Evolutionary conservation across 1,140 invertebrate species (phyloP).

Genomic region (Macrocentrus cingulum): DNA sequence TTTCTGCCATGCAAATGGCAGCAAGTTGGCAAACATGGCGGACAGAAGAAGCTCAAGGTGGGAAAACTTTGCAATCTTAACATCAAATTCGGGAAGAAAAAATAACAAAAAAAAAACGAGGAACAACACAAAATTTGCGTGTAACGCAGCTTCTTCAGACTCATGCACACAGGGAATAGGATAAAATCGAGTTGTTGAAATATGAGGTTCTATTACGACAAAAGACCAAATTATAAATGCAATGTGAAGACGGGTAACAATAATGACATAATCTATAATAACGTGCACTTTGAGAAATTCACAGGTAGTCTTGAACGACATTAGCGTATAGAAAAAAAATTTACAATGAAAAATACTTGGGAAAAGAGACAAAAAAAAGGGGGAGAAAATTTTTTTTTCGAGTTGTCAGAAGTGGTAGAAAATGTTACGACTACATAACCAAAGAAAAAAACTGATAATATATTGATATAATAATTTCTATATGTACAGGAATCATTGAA

Average conservation of each 20-base stretch:
- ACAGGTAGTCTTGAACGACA: slow-evolving; percentile 24
- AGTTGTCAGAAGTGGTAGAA: background rate
- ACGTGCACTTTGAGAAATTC: slow-evolving; percentile 23
- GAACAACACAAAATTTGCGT: slow-evolving; percentile 30
- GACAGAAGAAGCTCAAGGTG: slow-evolving; percentile 22
- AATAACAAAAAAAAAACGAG: slow-evolving; percentile 20
- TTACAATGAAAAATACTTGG: background rate
- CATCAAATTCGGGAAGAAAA: too few relatives aligned
- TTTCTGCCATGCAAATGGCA: slow-evolving; percentile 24
- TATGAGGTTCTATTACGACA: too few relatives aligned
- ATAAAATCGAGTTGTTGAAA: background rate
- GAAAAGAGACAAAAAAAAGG: background rate
- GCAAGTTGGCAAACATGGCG: slow-evolving; percentile 10
- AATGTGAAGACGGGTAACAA: background rate
- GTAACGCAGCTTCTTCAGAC: slow-evolving; percentile 60
- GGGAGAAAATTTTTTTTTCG: background rate
- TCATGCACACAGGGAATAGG: slow-evolving; percentile 40
- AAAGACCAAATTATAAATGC: too few relatives aligned
- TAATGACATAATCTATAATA: slow-evolving; percentile 1
- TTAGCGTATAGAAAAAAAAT: slow-evolving; percentile 9
- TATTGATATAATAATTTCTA: background rate
- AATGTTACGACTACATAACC: background rate
- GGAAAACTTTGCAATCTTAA: too few relatives aligned
- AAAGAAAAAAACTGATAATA: too few relatives aligned
- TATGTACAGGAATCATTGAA: slow-evolving; percentile 1